Conservation (phyloP, 2,888 invertebrate species). For the Abrostola tripartita region DNA sequence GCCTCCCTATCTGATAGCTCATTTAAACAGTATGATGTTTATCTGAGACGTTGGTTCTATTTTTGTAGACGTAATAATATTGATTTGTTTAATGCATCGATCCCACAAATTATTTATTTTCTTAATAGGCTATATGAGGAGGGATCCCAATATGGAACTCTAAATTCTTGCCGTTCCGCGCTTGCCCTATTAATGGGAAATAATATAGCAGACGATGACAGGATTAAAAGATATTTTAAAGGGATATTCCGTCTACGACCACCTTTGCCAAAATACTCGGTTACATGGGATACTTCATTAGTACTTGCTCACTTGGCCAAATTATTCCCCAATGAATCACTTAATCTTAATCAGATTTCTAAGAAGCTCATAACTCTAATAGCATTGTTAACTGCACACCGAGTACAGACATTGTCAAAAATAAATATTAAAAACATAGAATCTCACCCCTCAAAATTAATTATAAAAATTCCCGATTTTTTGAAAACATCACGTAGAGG, state of each 20-base stretch:
- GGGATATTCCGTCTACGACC: conserved; percentile 3
- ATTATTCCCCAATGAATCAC: not conserved
- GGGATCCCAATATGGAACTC: conserved; percentile 1
- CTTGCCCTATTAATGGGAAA: not conserved
- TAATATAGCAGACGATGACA: not conserved
- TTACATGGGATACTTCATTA: conserved; percentile 2
- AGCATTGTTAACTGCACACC: not conserved
- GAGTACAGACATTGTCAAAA: conserved; percentile 1
- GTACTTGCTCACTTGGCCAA: not conserved
- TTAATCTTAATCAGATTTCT: not conserved
- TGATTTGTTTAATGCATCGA: not conserved
- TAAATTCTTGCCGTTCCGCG: conserved; percentile 4
- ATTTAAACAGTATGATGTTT: conserved; percentile 5
- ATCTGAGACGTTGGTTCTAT: conserved; percentile 10
- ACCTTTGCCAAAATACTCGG: not conserved
- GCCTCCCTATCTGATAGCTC: conserved; percentile 3
- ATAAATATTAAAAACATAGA: conserved; percentile 2
- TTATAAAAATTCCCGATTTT: conserved; percentile 5
- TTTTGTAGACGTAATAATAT: conserved; percentile 3
- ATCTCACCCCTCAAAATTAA: not conserved
- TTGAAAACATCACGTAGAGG: conserved; percentile 3
- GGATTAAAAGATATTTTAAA: conserved; percentile 5
- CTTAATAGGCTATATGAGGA: not conserved
- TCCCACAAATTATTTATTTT: not conserved
- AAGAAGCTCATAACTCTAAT: not conserved